phyloP scores from a whole-genome alignment of 2,797 vertebrate species.

The Pyrocephalus nanus region DNA sequence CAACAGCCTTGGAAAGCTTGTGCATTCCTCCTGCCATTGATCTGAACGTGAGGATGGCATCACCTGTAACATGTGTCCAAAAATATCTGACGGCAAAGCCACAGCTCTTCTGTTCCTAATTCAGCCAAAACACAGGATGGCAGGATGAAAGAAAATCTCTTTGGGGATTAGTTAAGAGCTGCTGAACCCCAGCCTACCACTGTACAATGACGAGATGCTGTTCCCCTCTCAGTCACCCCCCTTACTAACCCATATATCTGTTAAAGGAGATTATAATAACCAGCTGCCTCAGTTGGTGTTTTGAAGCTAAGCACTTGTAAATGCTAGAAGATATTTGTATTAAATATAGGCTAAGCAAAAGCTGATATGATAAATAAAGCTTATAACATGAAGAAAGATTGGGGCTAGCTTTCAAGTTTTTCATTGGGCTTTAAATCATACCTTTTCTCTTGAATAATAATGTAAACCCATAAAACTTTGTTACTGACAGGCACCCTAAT shows the following conservation, averaged over 20 bases:
- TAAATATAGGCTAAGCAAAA: conserved; percentile 7
- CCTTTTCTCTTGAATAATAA: background rate
- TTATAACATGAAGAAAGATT: background rate
- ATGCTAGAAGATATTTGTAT: background rate
- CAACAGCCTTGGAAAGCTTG: background rate
- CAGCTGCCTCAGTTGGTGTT: background rate
- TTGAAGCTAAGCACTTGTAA: conserved; percentile 7
- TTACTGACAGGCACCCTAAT: background rate
- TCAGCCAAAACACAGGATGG: background rate
- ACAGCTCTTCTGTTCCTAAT: background rate
- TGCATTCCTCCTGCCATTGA: background rate
- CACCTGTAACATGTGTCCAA: background rate
- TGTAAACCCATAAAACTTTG: background rate
- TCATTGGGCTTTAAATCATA: background rate
- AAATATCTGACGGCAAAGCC: background rate
- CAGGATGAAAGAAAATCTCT: background rate
- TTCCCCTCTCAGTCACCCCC: background rate
- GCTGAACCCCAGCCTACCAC: background rate
- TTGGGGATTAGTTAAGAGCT: background rate
- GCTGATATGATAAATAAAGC: background rate
- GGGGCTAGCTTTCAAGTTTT: background rate
- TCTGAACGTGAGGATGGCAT: background rate
- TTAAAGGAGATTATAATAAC: background rate
- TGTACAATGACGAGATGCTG: background rate
- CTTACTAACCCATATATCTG: background rate